These are phyloP conservation scores for Artemia franciscana DNA, from an alignment of 1,140 invertebrate genomes.

Conservation along the genomic window DNA sequence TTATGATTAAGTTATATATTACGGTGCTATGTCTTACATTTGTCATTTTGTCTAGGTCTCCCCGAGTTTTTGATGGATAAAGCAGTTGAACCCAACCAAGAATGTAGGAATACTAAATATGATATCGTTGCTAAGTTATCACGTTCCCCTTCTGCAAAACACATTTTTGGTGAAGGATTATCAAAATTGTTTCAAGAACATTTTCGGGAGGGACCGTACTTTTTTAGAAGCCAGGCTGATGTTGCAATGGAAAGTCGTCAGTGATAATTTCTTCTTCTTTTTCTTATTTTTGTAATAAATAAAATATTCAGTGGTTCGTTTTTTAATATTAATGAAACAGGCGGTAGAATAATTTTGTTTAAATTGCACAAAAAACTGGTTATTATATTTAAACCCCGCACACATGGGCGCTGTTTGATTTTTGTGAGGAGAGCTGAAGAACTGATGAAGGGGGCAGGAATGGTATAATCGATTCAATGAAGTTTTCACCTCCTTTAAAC, in stretches of 20 bases:
- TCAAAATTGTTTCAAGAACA: constrained; percentile 34
- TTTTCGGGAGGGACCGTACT: constrained; percentile 44
- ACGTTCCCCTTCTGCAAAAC: constrained; percentile 25
- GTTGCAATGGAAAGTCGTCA: constrained; percentile 35
- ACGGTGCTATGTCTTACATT: background rate
- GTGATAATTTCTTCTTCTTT: background rate
- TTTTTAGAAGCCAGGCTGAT: constrained; percentile 34
- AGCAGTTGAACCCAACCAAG: constrained; percentile 35
- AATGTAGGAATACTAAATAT: constrained; percentile 41
- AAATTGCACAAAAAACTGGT: too few species aligned
- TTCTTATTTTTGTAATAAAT: too few species aligned
- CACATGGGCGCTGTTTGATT: too few species aligned
- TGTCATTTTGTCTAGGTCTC: constrained; percentile 29
- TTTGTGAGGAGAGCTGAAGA: too few species aligned
- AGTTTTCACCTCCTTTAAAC: too few species aligned
- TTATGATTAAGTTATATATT: background rate
- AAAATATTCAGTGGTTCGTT: too few species aligned
- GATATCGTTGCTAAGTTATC: constrained; percentile 37
- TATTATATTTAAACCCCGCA: too few species aligned
- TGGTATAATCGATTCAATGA: too few species aligned
- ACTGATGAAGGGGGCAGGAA: too few species aligned
- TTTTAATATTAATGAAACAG: too few species aligned
- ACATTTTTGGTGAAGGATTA: constrained; percentile 35
- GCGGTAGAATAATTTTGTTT: too few species aligned
- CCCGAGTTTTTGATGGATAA: constrained; percentile 49